A percentile compares a stretch with the other conserved stretches of the same genome.
phyloP scores from a whole-genome alignment of 1,140 invertebrate genomes.

The Tetranychus urticae region DNA sequence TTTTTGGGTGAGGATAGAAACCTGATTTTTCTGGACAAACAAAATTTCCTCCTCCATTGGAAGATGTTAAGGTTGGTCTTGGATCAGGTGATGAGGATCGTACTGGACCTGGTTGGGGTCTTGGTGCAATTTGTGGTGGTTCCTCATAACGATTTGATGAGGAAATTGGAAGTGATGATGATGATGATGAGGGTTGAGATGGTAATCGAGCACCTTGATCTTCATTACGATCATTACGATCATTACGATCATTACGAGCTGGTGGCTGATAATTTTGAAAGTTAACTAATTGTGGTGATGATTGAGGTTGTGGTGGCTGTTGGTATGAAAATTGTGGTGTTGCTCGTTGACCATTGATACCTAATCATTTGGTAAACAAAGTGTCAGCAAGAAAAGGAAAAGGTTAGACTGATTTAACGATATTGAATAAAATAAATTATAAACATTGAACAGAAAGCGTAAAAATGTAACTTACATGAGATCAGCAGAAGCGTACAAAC shows the following conservation, averaged over 20 bases:
- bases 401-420: too few relatives aligned
- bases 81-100: neutral
- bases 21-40: conserved; percentile 31
- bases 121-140: neutral
- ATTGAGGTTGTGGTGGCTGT: neutral
- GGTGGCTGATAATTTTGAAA: neutral
- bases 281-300: neutral
- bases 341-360: neutral
- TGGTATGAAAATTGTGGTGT: neutral
- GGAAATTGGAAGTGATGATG: neutral
- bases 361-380: neutral
- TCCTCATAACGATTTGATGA: neutral
- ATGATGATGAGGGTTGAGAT: neutral
- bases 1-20: conserved; percentile 57
- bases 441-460: too few relatives aligned
- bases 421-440: too few relatives aligned
- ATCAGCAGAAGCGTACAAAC: too few relatives aligned
- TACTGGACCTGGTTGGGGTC: neutral
- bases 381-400: too few relatives aligned
- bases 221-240: neutral
- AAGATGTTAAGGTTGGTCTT: neutral
- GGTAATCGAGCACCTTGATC: neutral
- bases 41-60: neutral
- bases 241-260: neutral
- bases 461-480: too few relatives aligned